Evolutionary conservation across 92 coral and sea anemone genomes (phyloP).

Genomic region (Porites divaricata): DNA sequence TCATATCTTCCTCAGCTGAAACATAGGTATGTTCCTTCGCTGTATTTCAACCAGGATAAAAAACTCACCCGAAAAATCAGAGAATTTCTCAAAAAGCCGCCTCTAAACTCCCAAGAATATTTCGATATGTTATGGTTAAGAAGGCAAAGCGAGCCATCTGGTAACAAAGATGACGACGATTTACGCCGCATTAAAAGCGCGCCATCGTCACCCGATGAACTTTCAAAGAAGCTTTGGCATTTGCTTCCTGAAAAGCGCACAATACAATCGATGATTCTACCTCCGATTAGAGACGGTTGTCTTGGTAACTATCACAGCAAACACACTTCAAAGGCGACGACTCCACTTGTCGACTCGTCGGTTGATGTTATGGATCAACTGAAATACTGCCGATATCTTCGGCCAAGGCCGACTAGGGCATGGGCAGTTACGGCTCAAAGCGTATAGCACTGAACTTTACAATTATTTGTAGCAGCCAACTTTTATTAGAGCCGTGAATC

Average conservation of each 20-base stretch:
- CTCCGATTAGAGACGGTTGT: slow-evolving; percentile 59
- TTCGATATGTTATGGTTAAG: slow-evolving; percentile 42
- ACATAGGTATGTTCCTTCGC: slow-evolving; percentile 51
- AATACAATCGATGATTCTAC: slow-evolving; percentile 58
- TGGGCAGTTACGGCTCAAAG: slow-evolving; percentile 12
- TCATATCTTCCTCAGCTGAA: slow-evolving; percentile 27
- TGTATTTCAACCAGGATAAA: slow-evolving; percentile 62
- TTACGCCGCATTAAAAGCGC: slow-evolving; percentile 6
- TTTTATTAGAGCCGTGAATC: too few species aligned
- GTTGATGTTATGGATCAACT: slow-evolving; percentile 41
- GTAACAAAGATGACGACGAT: slow-evolving; percentile 1
- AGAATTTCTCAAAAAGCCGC: slow-evolving; percentile 60
- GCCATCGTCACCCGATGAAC: slow-evolving; percentile 32
- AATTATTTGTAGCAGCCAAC: too few species aligned
- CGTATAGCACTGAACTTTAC: neutral
- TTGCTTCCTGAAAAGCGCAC: slow-evolving; percentile 54
- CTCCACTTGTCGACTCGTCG: slow-evolving; percentile 25
- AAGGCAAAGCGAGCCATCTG: slow-evolving; percentile 20
- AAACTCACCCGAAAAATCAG: slow-evolving; percentile 40
- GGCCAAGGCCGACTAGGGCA: slow-evolving; percentile 23
- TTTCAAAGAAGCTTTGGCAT: slow-evolving; percentile 38
- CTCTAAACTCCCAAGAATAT: slow-evolving; percentile 57
- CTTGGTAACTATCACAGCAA: slow-evolving; percentile 21
- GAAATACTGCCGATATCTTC: slow-evolving; percentile 53
- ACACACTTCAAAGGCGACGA: slow-evolving; percentile 5